Evolutionary conservation across 1,140 invertebrate genomes (phyloP).

Genomic region (Brachionus rubens): DNA sequence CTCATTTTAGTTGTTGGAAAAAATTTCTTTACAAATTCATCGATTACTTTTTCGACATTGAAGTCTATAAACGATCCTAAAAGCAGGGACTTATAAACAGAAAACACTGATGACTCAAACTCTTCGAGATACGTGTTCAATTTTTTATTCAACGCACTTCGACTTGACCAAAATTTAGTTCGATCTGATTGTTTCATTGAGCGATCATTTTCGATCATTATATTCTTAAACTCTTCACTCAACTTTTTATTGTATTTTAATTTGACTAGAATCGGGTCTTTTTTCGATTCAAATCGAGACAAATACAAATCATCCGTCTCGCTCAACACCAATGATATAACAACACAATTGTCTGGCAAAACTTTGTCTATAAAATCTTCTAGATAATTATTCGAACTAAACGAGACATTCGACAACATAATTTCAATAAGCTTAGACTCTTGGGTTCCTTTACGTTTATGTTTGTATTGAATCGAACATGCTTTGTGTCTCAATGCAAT

Average conservation of each 20-base stretch:
- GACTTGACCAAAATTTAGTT: slow-evolving; percentile 32
- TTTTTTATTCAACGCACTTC: slow-evolving; percentile 26
- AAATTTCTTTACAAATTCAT: slow-evolving; percentile 14
- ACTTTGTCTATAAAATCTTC: slow-evolving; percentile 25
- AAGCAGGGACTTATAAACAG: slow-evolving; percentile 8
- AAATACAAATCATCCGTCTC: slow-evolving; percentile 18
- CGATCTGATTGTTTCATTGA: slow-evolving; percentile 41
- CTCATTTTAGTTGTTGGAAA: neutral
- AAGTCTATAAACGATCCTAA: slow-evolving; percentile 31
- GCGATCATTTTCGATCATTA: slow-evolving; percentile 41
- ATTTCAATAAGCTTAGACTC: neutral
- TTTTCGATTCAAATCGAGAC: neutral
- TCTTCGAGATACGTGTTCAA: slow-evolving; percentile 35
- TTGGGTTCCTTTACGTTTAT: slow-evolving; percentile 36
- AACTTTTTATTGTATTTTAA: slow-evolving; percentile 29
- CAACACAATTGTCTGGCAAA: slow-evolving; percentile 20
- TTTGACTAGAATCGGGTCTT: neutral
- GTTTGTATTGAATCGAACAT: slow-evolving; percentile 37
- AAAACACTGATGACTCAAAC: slow-evolving; percentile 26
- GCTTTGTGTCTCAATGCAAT: slow-evolving; percentile 40
- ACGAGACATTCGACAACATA: slow-evolving; percentile 16
- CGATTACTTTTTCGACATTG: neutral
- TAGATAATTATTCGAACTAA: neutral
- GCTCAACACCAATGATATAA: neutral
- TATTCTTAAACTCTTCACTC: slow-evolving; percentile 32